Base-by-base conservation (phyloP, 1,140 invertebrate genomes). In the Linepithema humile region DNA sequence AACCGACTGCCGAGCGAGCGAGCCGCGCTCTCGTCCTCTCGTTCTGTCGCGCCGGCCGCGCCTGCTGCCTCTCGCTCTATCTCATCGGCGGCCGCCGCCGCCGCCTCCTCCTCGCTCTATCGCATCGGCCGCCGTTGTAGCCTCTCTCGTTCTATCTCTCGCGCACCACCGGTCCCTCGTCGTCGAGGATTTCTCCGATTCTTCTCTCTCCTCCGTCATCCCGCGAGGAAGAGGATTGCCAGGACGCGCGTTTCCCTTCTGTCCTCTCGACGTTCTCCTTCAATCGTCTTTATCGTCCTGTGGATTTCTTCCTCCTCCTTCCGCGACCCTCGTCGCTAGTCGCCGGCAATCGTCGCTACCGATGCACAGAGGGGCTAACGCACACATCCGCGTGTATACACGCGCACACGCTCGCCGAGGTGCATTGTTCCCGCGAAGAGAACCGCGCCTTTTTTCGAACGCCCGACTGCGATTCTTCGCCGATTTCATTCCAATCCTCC, bases 401-500 rank as follows among this genome's bases (percentile, higher is more conserved):
- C 17, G 5, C 32, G 2, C n/a, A n/a, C 10, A 12, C 32, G 7
- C 4, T 0, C 64, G 75, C 90, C 88, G 74, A 70, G 59, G 88
- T 90, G 38, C 75, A 80, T 80, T 80, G 75, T 80, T 78, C 75
- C 35, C 75, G 62, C 64, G n/a, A 20, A 55, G 75, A 80, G 75
- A 80, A 80, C 64, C 75, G 75, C 75, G 64, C 75, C 75, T 80
- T 91, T 88, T 88, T 89, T 90, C 88, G 87, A 32, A 53, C 53
- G 69, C 67, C 53, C 23, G 57, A 60, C n/a, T 38, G 59, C 64
- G 75, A 80, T 88, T 91, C 92, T 90, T 93, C 92, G 89, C 84
- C 90, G 91, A 91, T 89, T 92, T 91, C 93, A 93, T 94, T 92
- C 92, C 92, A 84, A 91, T 91, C 90, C 88, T 23, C 92, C 87